Evolutionary conservation across 2,797 vertebrate species (phyloP), one percentile per base, ranked within the genome.

Genomic region (Acrocephalus scirpaceus): DNA sequence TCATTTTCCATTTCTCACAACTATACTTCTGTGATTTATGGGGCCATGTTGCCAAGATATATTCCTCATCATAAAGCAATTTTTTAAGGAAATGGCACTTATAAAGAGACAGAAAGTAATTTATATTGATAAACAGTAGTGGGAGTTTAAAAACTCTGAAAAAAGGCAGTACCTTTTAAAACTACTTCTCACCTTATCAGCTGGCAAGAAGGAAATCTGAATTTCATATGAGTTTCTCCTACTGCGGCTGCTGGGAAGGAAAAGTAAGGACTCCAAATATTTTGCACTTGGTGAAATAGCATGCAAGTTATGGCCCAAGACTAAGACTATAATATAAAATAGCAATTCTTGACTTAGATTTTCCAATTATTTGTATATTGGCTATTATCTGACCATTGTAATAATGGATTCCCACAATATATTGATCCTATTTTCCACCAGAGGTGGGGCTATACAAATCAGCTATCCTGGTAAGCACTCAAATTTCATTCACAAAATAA

Each of bases 341-440:
- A 90, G 48, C 21, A 92, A 71, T 94, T 61, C 29, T 80, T 45
- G 60, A 66, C 36, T 91, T 96, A 64, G 88, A 58, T 69, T 85
- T 91, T 80, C 16, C 58, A 95, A n/a, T 67, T 76, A 64, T 34
- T 70, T 42, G 10, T 48, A 16, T 16, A 36, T 58, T 20, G 5
- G 10, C 20, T 89, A 23, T 54, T 80, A 58, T 45, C 27, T 92
- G 57, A 89, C 26, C 44, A 61, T 34, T 69, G 16, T 61, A 47
- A 74, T 9, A 34, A 45, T 17, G 4, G 13, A 53, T 79, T 66
- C 70, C 48, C 20, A 82, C 70, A 93, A 67, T 22, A 36, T 9
- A 54, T 56, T 32, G 6, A 36, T 81, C 34, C 64, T 71, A 64
- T 70, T 61, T 62, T 54, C 53, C 66, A n/a, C 22, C 51, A 57